Base-by-base conservation (phyloP, 2,888 invertebrate genomes). In the Folsomia manolachei region DNA sequence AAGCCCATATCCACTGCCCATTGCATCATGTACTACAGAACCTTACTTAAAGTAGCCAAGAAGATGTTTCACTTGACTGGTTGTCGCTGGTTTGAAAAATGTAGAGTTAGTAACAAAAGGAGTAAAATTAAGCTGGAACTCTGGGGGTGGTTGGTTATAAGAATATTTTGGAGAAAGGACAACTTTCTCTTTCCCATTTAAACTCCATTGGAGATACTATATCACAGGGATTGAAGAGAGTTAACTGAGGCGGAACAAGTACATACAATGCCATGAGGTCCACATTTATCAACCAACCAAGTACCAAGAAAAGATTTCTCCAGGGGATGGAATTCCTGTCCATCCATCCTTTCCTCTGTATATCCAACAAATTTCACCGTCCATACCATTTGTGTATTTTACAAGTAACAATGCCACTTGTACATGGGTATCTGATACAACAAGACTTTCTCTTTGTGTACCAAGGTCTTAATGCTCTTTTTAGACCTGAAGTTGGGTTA, bases 231-330 rank as follows among this genome's bases (percentile, higher is more conserved):
- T 7, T 19, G 56, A 56, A 56, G n/a, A 19, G 56, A 56, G 56
- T 18, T 14, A 56, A 56, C 19, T 56, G 56, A 56, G 21, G 56
- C 56, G 56, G 21, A 56, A 56, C 56, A 56, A 56, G 56, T 56
- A 56, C 21, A 39, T 9, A 4, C 14, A 39, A 39, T 9, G 51
- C 51, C 18, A 51, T 51, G 51, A 51, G 18, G 9, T 51, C 51
- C 51, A 56, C 56, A 56, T 56, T 56, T 56, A 56, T 56, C 56
- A 56, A 66, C 21, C 19, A 52, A 66, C 27, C 27, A 23, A 52
- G 65, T 14, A n/a, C 4, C 11, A 56, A n/a, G 19, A 7, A 56
- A 52, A 66, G 65, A 66, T 66, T 66, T 66, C 65, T 66, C 65
- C 14, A n/a, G n/a, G n/a, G n/a, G n/a, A n/a, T 4, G 65, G 65